A percentile compares a stretch with the other conserved stretches of the same genome.
These are phyloP conservation scores for Aphelinus certus DNA, from an alignment of 1,140 invertebrate species.

Conservation along the genomic window DNA sequence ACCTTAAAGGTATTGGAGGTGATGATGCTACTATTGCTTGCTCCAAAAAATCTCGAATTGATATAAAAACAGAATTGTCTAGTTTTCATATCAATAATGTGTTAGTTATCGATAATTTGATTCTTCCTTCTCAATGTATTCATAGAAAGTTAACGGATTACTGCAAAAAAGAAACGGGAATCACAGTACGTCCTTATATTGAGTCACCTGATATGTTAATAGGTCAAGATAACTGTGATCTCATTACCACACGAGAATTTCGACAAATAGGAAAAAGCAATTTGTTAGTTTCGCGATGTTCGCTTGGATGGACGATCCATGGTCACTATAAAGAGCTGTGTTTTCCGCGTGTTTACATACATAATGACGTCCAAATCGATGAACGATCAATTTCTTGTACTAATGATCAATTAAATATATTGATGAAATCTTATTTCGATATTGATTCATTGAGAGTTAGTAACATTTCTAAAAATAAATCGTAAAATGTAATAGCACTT, in stretches of 20 bases:
- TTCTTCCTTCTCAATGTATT: not conserved
- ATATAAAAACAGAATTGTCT: not conserved
- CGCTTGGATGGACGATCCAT: constrained; percentile 8
- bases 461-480: not conserved
- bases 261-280: not conserved
- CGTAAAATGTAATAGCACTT: not conserved
- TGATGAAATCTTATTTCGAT: constrained; percentile 11
- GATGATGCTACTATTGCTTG: not conserved
- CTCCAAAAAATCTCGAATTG: not conserved
- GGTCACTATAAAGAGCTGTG: not conserved
- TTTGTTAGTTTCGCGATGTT: not conserved
- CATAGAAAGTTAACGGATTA: not conserved
- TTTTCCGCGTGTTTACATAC: too few species aligned
- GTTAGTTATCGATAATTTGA: not conserved
- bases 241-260: not conserved
- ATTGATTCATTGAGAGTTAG: not conserved
- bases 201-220: not conserved
- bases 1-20: not conserved
- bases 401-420: not conserved
- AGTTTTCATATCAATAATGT: not conserved
- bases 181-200: not conserved
- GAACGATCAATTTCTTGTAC: too few species aligned
- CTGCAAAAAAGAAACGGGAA: not conserved
- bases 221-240: not conserved
- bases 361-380: too few species aligned